These are phyloP conservation scores for Thamnaconus septentrionalis DNA, from an alignment of 2,113 vertebrate genomes.

Conservation along the genomic window DNA sequence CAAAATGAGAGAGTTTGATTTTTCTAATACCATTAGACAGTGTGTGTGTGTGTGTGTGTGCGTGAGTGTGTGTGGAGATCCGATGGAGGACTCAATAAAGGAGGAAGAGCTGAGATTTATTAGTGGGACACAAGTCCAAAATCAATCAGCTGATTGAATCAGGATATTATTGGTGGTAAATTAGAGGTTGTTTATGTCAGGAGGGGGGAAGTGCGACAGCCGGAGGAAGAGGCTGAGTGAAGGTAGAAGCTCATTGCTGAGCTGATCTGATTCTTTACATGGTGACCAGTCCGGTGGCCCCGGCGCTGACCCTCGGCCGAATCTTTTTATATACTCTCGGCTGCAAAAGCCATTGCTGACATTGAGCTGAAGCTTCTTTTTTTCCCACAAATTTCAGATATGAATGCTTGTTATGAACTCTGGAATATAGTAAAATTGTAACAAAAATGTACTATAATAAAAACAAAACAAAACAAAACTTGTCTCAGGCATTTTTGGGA, in stretches of 20 bases:
- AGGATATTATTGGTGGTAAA: slow-evolving; percentile 80
- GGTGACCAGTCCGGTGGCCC: slow-evolving; percentile 46
- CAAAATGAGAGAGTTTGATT: slow-evolving; percentile 89
- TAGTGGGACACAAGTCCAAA: slow-evolving; percentile 94
- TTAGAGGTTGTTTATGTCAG: slow-evolving; percentile 75
- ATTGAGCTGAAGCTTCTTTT: neutral
- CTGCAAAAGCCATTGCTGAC: slow-evolving; percentile 20
- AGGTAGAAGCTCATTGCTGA: slow-evolving; percentile 56
- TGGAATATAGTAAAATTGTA: neutral
- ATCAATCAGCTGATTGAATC: slow-evolving; percentile 99
- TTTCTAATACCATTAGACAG: slow-evolving; percentile 91
- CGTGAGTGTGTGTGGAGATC: slow-evolving; percentile 46
- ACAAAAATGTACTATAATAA: neutral
- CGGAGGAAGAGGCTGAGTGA: slow-evolving; percentile 54
- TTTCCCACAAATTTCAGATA: slow-evolving; percentile 9
- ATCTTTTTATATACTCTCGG: slow-evolving; percentile 40
- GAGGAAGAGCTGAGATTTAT: slow-evolving; percentile 91
- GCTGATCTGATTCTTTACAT: slow-evolving; percentile 67
- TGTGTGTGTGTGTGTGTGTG: slow-evolving; percentile 31
- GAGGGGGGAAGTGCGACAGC: slow-evolving; percentile 41
- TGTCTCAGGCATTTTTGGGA: no score
- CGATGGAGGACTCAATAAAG: slow-evolving; percentile 89
- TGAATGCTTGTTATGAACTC: slow-evolving; percentile 12
- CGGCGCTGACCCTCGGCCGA: slow-evolving; percentile 48
- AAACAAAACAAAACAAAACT: neutral